A percentile compares a stretch with the other conserved stretches of the same genome.
phyloP scores from a whole-genome alignment of 2,797 vertebrate genomes.

The Meda fulgida region DNA sequence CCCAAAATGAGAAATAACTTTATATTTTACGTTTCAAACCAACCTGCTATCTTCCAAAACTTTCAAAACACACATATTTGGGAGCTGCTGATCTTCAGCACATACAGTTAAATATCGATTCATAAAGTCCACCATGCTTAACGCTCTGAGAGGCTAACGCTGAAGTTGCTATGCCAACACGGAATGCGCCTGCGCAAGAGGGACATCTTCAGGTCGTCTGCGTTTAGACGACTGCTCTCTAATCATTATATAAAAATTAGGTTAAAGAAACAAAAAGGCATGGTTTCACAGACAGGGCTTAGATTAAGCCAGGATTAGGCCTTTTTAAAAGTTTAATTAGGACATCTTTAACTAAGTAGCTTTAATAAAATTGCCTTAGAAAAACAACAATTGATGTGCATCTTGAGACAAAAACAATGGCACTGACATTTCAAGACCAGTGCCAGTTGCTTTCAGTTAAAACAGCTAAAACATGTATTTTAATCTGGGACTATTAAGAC shows the following conservation, averaged over 20 bases:
- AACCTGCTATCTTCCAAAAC: slow-evolving; percentile 69
- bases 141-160: not conserved
- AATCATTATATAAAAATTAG: not conserved
- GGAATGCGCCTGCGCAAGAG: not conserved
- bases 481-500: no score
- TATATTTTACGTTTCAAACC: not conserved
- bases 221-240: not conserved
- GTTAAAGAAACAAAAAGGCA: not conserved
- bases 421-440: no score
- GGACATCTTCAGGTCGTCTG: not conserved
- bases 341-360: no score
- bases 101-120: slow-evolving; percentile 75
- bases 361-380: no score
- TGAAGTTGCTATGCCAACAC: not conserved
- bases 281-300: no score
- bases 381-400: no score
- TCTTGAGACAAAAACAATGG: no score
- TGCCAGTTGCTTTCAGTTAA: no score
- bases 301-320: no score
- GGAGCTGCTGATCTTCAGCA: slow-evolving; percentile 59
- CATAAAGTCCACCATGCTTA: slow-evolving; percentile 29
- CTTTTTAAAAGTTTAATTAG: no score
- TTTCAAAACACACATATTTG: slow-evolving; percentile 72
- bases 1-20: not conserved
- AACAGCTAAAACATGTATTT: no score